Evolutionary conservation across 2,113 vertebrate genomes (phyloP), one percentile per base, ranked within the genome.

Genomic region (Willisornis vidua): DNA sequence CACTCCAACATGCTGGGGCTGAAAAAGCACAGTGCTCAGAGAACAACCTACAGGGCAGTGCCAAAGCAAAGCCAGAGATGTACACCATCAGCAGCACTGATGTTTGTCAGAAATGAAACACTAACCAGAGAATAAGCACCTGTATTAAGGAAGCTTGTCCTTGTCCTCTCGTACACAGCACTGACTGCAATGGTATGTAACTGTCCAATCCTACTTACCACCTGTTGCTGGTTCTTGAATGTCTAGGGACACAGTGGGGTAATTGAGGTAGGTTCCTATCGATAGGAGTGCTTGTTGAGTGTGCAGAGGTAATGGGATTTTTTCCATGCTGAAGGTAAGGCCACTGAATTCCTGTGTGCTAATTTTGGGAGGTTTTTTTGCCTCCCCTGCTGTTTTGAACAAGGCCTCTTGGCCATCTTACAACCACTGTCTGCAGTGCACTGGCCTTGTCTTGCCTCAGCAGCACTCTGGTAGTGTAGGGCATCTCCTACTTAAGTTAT

Each of bases 121-220:
- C 48, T 70, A 63, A 70, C 51, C 73, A n/a, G 22, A 57, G 68
- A 81, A 82, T 24, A 33, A 86, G 63, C 41, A 35, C 9, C 5
- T 12, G 46, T 55, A 19, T 29, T 74, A 35, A 63, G 63, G 68
- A 74, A 35, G 45, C 16, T 72, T 57, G 46, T 55, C 48, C 90
- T 48, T 84, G 35, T 72, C 68, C 72, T 55, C 35, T 52, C 71
- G 66, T 26, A 16, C 51, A 22, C 13, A 55, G 55, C 73, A 51
- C 51, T 43, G 59, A 31, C 76, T 65, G 33, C 41, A 37, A 45
- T 2, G 7, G 33, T 37, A 19, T 0, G 0, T 19, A 57, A 43
- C 73, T 0, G 1, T 18, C 54, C 66, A 49, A 4, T 31, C 48
- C 70, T 37, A 9, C 57, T 62, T 52, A 80, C 51, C 39, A 26